A percentile compares a stretch with the other conserved stretches of the same genome.
phyloP scores from a whole-genome alignment of 1,140 invertebrate species.

The Zaprionus nigranus region DNA sequence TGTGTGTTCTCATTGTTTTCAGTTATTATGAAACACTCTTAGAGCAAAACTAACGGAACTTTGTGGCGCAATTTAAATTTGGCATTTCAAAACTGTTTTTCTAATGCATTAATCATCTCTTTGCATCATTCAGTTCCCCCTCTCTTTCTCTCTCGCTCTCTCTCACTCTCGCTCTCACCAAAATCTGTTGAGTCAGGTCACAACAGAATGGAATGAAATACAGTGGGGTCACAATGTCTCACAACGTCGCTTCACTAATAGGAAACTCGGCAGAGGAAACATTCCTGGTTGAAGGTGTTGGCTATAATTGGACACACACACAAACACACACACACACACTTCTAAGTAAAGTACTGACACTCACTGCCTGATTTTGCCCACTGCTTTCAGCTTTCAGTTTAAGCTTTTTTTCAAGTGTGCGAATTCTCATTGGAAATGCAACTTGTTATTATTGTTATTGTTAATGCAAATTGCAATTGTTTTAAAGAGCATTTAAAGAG shows the following conservation, averaged over 20 bases:
- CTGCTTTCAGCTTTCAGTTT: neutral
- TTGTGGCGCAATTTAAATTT: no score
- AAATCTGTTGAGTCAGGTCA: neutral
- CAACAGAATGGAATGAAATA: neutral
- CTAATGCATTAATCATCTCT: neutral
- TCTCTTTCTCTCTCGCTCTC: neutral
- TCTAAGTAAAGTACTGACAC: neutral
- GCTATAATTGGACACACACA: neutral
- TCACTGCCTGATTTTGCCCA: neutral
- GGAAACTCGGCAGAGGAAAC: neutral
- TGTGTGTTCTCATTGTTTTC: neutral
- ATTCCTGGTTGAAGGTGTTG: neutral
- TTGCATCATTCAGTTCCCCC: no score
- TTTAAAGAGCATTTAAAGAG: conserved; percentile 47
- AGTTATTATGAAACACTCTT: neutral
- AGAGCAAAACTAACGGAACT: conserved; percentile 15
- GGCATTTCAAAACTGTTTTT: no score
- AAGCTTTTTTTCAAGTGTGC: conserved; percentile 55
- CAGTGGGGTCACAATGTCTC: neutral
- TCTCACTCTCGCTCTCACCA: neutral
- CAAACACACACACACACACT: neutral
- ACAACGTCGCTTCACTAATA: neutral
- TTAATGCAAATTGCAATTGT: conserved; percentile 45
- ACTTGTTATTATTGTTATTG: conserved; percentile 16
- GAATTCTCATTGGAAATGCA: conserved; percentile 33